Evolutionary conservation across 2,113 vertebrate species (phyloP).

Genomic region (Salvelinus alpinus): DNA sequence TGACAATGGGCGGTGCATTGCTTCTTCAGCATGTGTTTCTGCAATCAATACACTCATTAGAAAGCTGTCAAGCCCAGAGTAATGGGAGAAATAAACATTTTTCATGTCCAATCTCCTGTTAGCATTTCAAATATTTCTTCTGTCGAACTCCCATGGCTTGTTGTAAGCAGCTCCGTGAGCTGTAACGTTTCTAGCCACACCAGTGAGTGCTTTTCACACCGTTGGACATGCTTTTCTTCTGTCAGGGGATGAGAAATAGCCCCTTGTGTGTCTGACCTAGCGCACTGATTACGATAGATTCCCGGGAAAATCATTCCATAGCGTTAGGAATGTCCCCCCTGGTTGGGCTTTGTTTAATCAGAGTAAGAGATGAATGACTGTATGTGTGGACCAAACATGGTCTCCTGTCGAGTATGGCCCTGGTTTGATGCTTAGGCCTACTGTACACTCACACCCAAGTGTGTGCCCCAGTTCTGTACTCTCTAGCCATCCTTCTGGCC

Average conservation of each 20-base stretch:
- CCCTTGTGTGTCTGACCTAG: slow-evolving; percentile 11
- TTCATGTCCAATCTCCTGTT: slow-evolving; percentile 53
- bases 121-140: slow-evolving; percentile 4
- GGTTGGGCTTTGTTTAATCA: too few relatives aligned
- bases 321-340: slow-evolving; percentile 22
- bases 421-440: too few relatives aligned
- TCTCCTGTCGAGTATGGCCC: slow-evolving; percentile 15
- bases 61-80: slow-evolving; percentile 40
- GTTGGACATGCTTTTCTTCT: slow-evolving; percentile 19
- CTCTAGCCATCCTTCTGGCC: too few relatives aligned
- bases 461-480: too few relatives aligned
- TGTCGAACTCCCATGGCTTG: not conserved
- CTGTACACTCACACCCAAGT: too few relatives aligned
- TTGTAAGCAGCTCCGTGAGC: not conserved
- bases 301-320: slow-evolving; percentile 35
- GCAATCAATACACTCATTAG: slow-evolving; percentile 69
- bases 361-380: too few relatives aligned
- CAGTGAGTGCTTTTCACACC: slow-evolving; percentile 14
- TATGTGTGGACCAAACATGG: too few relatives aligned
- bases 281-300: slow-evolving; percentile 52
- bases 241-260: slow-evolving; percentile 24
- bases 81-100: slow-evolving; percentile 45
- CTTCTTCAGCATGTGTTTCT: slow-evolving; percentile 68
- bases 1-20: slow-evolving; percentile 47
- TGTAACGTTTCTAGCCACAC: slow-evolving; percentile 27